These are phyloP conservation scores for Venturia canescens DNA, from an alignment of 1,140 invertebrate species.

Conservation along the genomic window DNA sequence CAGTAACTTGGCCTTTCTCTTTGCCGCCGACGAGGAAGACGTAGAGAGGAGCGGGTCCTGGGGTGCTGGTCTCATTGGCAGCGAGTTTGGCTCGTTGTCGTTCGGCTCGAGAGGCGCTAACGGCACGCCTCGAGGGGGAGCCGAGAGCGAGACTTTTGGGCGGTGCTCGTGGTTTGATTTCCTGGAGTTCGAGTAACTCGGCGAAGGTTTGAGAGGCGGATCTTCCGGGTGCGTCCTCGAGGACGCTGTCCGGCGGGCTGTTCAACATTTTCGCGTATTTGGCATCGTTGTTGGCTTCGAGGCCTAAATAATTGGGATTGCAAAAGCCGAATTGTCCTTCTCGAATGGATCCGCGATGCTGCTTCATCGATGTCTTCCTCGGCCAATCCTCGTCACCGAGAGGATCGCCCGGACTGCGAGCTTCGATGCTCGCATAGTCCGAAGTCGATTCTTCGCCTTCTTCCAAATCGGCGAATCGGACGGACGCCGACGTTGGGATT, in stretches of 20 bases:
- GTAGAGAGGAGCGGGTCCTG: constrained; percentile 78
- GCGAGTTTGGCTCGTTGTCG: constrained; percentile 72
- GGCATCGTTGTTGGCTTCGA: constrained; percentile 77
- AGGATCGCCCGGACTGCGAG: constrained; percentile 75
- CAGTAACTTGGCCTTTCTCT: constrained; percentile 82
- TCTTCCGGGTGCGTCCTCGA: constrained; percentile 76
- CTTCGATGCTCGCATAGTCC: constrained; percentile 87
- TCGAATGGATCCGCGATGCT: constrained; percentile 68
- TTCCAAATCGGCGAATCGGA: constrained; percentile 79
- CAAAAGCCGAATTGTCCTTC: constrained; percentile 81
- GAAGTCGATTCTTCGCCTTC: constrained; percentile 85
- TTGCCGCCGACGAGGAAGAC: constrained; percentile 83
- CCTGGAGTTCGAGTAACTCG: constrained; percentile 72
- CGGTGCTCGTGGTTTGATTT: constrained; percentile 71
- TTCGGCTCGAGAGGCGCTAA: constrained; percentile 75
- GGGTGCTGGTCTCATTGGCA: constrained; percentile 65
- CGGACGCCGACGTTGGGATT: constrained; percentile 82
- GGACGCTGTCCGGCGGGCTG: constrained; percentile 77
- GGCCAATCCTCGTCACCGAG: constrained; percentile 78
- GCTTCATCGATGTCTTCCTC: constrained; percentile 63
- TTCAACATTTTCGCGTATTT: constrained; percentile 77
- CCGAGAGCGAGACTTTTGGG: constrained; percentile 72
- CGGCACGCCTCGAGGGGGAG: constrained; percentile 73
- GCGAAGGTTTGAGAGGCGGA: constrained; percentile 74
- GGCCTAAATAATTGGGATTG: constrained; percentile 85